These are phyloP conservation scores for Macropis europaea DNA, from an alignment of 2,888 invertebrate species.

Conservation along the genomic window DNA sequence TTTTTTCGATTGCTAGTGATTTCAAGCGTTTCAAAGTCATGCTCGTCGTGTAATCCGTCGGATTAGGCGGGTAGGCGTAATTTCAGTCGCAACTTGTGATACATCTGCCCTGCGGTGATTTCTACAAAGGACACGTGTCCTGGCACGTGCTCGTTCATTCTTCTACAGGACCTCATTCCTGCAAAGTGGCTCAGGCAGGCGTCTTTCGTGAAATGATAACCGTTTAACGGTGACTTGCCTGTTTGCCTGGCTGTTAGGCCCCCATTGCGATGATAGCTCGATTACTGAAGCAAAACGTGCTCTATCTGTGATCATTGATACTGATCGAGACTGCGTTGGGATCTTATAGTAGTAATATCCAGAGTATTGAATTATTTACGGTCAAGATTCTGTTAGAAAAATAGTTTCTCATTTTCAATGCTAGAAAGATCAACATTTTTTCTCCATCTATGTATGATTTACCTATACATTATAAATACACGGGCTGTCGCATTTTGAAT, in stretches of 20 bases:
- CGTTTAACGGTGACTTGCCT: conserved; percentile 14
- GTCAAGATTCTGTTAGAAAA: too few relatives aligned
- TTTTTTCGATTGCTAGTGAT: conserved; percentile 4
- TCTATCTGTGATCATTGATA: conserved; percentile 13
- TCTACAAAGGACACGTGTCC: conserved; percentile 73
- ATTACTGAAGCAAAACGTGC: background rate
- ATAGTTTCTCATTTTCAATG: too few relatives aligned
- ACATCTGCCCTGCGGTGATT: conserved; percentile 73
- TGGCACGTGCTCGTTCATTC: conserved; percentile 71
- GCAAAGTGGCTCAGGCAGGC: conserved; percentile 69
- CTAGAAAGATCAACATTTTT: too few relatives aligned
- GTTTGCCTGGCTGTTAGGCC: conserved; percentile 10
- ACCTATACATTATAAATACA: too few relatives aligned
- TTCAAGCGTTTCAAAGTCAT: conserved; percentile 56
- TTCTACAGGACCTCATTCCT: conserved; percentile 69
- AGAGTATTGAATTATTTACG: too few relatives aligned
- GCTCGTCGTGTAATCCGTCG: conserved; percentile 70
- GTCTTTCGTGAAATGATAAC: conserved; percentile 11
- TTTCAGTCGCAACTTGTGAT: conserved; percentile 69
- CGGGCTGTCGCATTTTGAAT: too few relatives aligned
- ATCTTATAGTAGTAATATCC: too few relatives aligned
- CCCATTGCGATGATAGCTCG: background rate
- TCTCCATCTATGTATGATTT: too few relatives aligned
- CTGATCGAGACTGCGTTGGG: too few relatives aligned
- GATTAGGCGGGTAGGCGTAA: conserved; percentile 68